Evolutionary conservation across 1,140 invertebrate genomes (phyloP).

Genomic region (Drosophila pallidifrons): DNA sequence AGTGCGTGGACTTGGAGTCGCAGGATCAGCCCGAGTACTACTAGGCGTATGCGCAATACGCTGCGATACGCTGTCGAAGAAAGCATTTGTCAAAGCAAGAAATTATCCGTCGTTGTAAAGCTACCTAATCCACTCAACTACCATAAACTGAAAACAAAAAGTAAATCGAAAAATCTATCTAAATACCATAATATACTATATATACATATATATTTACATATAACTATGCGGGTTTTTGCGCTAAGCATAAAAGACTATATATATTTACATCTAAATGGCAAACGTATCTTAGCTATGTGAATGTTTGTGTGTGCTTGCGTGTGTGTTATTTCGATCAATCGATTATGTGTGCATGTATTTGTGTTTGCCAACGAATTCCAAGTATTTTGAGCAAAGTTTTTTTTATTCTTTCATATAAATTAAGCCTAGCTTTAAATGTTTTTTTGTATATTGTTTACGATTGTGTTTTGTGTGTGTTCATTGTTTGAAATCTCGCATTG

Average conservation of each 20-base stretch:
- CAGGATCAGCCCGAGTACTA: conserved; percentile 72
- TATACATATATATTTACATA: conserved; percentile 39
- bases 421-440: conserved; percentile 68
- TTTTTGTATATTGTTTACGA: conserved; percentile 64
- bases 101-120: conserved; percentile 82
- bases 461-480: conserved; percentile 39
- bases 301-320: conserved; percentile 35
- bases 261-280: conserved; percentile 53
- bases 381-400: conserved; percentile 65
- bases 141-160: conserved; percentile 23
- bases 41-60: conserved; percentile 34
- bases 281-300: conserved; percentile 34
- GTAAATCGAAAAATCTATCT: conserved; percentile 52
- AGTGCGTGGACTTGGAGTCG: conserved; percentile 68
- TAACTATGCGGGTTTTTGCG: conserved; percentile 57
- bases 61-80: conserved; percentile 36
- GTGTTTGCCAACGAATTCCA: conserved; percentile 65
- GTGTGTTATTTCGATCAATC: conserved; percentile 18
- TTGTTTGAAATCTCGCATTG: conserved; percentile 35
- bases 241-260: conserved; percentile 60
- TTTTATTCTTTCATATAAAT: conserved; percentile 35
- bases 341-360: conserved; percentile 27
- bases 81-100: conserved; percentile 49
- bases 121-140: conserved; percentile 69
- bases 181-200: conserved; percentile 56